Evolutionary conservation across 2,888 invertebrate species (phyloP), one percentile per base, ranked within the genome.

Genomic region (Polylopha cassiicola): DNA sequence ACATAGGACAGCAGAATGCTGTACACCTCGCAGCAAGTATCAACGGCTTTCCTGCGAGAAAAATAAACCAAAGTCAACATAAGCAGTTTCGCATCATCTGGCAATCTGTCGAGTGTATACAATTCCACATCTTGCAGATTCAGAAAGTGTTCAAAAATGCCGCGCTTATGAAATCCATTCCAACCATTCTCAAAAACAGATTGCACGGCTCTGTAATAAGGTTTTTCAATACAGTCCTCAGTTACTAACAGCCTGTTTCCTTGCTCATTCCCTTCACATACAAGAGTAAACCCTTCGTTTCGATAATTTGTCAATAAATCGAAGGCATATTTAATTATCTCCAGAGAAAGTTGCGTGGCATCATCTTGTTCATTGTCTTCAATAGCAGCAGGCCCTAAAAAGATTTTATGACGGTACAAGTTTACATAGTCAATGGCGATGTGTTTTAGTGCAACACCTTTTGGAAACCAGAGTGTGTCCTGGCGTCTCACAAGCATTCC

Each of bases 61-160:
- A 56, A 69, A 30, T 65, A 72, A 4, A 33, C 20, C 16, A 44
- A 23, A 9, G 47, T 28, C n/a, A 32, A 11, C 5, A 44, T 2
- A 2, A 47, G 37, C 29, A 47, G 20, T 28, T 22, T 34, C 37
- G 32, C 17, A 11, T 31, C 20, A 11, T 3, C 21, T 8, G 42
- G 39, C 13, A 17, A 20, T 9, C 16, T 4, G 9, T 28, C 10
- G 13, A 42, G 24, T 3, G 4, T 3, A 7, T 15, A 17, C 22
- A 27, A 8, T 6, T 36, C 36, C 20, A 21, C n/a, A 8, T 24
- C 3, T 9, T 22, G 21, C 21, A 42, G 4, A 5, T 10, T 14
- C 7, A 44, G 9, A 18, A 47, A 47, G 24, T 47, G 47, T 9
- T 39, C 44, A 5, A 47, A 24, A 16, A 47, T 16, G 3, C 31